These are phyloP conservation scores for Lepas anatifera DNA, from an alignment of 2,888 invertebrate genomes.

Conservation along the genomic window DNA sequence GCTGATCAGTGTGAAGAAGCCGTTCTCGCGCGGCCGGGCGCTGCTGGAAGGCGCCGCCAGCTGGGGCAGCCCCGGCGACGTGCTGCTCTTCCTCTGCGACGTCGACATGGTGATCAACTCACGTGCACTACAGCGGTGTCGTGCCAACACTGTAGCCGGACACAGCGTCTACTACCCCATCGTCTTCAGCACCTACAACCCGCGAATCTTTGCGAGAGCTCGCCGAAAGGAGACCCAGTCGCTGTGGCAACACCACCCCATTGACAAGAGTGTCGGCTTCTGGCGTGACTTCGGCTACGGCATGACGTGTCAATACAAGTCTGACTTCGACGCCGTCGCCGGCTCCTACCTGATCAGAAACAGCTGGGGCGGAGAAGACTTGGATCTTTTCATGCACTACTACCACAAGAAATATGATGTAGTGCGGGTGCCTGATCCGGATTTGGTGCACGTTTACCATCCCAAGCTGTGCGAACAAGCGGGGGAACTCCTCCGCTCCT, in stretches of 20 bases:
- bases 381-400: conserved; percentile 46
- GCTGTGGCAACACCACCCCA: conserved; percentile 44
- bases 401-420: background rate
- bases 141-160: conserved; percentile 36
- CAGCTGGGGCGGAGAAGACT: conserved; percentile 69
- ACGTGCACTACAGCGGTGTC: conserved; percentile 52
- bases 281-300: conserved; percentile 72
- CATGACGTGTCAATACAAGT: conserved; percentile 67
- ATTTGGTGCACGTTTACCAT: background rate
- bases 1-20: background rate
- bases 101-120: conserved; percentile 64
- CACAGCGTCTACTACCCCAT: conserved; percentile 62
- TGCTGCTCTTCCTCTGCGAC: conserved; percentile 63
- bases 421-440: background rate
- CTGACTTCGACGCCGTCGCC: conserved; percentile 46
- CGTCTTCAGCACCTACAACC: conserved; percentile 66
- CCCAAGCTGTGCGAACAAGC: background rate
- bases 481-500: background rate
- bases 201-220: conserved; percentile 40
- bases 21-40: background rate
- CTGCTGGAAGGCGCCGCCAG: conserved; percentile 40
- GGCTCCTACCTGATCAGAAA: conserved; percentile 62
- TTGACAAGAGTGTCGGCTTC: conserved; percentile 63
- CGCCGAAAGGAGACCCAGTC: background rate
- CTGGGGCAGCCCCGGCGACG: conserved; percentile 38